Conservation (phyloP, 2,888 invertebrate genomes). For the Brachynemurus nebulosus region DNA sequence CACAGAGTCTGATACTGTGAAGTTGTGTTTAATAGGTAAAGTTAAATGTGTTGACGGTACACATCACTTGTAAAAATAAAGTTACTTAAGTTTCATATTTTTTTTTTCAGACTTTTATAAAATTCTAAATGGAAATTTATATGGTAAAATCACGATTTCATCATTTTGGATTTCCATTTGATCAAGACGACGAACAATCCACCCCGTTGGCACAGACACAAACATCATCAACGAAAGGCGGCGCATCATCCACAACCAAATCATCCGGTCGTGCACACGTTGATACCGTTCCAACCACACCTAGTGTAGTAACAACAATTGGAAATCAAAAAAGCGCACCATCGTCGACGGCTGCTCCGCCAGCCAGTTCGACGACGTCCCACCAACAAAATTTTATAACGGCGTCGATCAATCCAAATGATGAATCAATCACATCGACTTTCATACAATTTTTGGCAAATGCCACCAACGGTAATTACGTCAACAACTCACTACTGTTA, state of each 20-base stretch:
- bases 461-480: conserved; percentile 12
- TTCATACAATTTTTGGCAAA: conserved; percentile 11
- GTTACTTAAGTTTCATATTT: background rate
- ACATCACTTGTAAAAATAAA: no score
- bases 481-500: conserved; percentile 15
- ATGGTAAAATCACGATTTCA: conserved; percentile 31
- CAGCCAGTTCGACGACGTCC: background rate
- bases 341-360: background rate
- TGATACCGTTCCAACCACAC: background rate
- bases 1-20: no score
- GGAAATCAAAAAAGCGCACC: background rate
- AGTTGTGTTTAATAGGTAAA: no score
- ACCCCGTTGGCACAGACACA: conserved; percentile 15
- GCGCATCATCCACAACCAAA: conserved; percentile 13
- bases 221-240: conserved; percentile 11
- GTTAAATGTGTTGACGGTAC: no score
- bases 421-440: no score
- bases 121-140: conserved; percentile 33
- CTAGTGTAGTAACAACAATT: background rate
- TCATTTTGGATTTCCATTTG: conserved; percentile 26
- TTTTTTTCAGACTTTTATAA: conserved; percentile 15
- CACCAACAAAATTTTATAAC: conserved; percentile 8
- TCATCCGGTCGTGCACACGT: background rate
- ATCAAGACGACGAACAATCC: no score
- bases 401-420: conserved; percentile 11